Evolutionary conservation across 2,113 vertebrate species (phyloP), one percentile per base, ranked within the genome.

Genomic region (Boleophthalmus pectinirostris): DNA sequence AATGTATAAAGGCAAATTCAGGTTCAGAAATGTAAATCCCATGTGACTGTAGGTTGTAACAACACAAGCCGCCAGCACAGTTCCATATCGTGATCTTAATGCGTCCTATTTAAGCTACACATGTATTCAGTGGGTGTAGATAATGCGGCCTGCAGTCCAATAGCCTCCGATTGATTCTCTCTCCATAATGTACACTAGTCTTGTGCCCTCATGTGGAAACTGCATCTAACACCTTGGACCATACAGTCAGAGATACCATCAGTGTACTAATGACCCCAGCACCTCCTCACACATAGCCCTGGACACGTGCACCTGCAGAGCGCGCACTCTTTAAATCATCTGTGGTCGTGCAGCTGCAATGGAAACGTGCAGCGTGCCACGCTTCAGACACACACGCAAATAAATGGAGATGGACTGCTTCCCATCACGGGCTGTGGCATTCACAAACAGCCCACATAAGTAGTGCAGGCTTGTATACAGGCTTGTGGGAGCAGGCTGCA

Each of bases 231-330:
- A 73, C 76, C 70, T 61, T 51, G 69, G 63, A 54, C 13, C 56
- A 57, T 68, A 24, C 24, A 82, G 53, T 82, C 78, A 73, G 58
- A 72, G 67, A 81, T 74, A 77, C 65, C 58, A 77, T 84, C 75
- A 58, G 66, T 70, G 67, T 70, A 73, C 70, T 82, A 77, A 82
- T 80, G 68, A 79, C 68, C 69, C 72, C 24, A 3, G 69, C 77
- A 82, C 78, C 54, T 84, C 81, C 74, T 75, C 46, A 77, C 63
- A 80, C 69, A 77, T 82, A 82, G 78, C 82, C 69, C 25, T 54
- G 43, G 57, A 57, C 75, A 70, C 69, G 25, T 75, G 72, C 75
- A 78, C 71, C 75, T 78, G 75, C 69, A 83, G 69, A 77, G 67
- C 58, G 75, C 60, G 71, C 69, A 57, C 66, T 86, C 66, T 78